These are phyloP conservation scores for Rhopilema esculentum DNA, from an alignment of 30 jellyfish, hydroid and myxozoan genomes.

Conservation along the genomic window DNA sequence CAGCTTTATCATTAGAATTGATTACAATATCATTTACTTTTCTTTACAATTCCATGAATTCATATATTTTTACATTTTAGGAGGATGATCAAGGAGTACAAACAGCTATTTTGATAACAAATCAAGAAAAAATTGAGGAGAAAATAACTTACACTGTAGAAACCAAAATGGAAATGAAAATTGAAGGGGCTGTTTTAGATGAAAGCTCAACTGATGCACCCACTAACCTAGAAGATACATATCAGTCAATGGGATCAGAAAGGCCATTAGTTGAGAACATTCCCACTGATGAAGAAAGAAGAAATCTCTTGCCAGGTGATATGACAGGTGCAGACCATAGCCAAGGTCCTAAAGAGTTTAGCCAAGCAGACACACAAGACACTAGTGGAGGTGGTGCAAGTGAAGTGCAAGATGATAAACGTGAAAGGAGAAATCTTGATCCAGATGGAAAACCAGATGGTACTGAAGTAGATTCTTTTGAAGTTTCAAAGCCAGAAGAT, in stretches of 20 bases:
- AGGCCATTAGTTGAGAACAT: neutral
- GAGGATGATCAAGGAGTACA: neutral
- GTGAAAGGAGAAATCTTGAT: slow-evolving; percentile 8
- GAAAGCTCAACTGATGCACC: slow-evolving; percentile 25
- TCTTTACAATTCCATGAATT: too few species aligned
- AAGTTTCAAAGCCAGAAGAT: neutral
- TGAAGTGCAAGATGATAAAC: neutral
- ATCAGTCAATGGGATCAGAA: neutral
- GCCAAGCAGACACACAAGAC: neutral
- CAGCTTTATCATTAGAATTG: too few species aligned
- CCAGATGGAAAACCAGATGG: slow-evolving; percentile 33
- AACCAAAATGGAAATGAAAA: neutral
- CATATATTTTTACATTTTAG: too few species aligned
- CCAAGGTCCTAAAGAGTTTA: neutral
- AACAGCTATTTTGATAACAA: neutral
- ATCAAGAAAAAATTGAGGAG: neutral
- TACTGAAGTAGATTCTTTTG: neutral
- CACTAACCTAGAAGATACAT: neutral
- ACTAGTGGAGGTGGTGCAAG: neutral
- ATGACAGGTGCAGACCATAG: neutral
- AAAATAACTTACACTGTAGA: neutral
- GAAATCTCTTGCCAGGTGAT: neutral
- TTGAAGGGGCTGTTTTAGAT: slow-evolving; percentile 16
- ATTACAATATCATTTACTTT: too few species aligned
- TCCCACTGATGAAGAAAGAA: neutral